A percentile compares a stretch with the other conserved stretches of the same genome.
Evolutionary conservation across 2,888 invertebrate genomes (phyloP).

Genomic region (Siphonodentalium dalli): DNA sequence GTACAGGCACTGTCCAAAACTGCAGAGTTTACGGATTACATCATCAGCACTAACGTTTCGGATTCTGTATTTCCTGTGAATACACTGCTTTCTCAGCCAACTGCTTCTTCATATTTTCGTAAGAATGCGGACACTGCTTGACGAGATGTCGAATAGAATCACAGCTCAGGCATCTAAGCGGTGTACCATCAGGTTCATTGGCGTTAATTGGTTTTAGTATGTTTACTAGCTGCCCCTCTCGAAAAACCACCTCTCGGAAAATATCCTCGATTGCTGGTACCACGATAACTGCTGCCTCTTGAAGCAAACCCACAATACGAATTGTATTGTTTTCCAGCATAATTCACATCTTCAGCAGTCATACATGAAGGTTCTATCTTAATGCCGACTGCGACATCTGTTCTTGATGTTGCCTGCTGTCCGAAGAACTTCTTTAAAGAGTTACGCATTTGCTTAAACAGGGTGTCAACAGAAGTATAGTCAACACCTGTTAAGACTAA

Average conservation of each 20-base stretch:
- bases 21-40: constrained; percentile 24
- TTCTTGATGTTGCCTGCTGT: too few relatives aligned
- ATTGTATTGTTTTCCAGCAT: constrained; percentile 10
- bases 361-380: constrained; percentile 14
- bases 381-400: too few relatives aligned
- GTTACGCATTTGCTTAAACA: too few relatives aligned
- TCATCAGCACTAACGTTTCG: constrained; percentile 12
- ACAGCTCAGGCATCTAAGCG: constrained; percentile 18
- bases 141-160: constrained; percentile 23
- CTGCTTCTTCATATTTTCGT: constrained; percentile 18
- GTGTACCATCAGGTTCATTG: constrained; percentile 19
- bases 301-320: not conserved
- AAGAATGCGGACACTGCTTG: constrained; percentile 22
- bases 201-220: constrained; percentile 14
- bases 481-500: constrained; percentile 24
- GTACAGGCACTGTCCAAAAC: constrained; percentile 28
- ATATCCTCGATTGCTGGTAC: not conserved
- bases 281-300: not conserved
- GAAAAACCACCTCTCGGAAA: too few relatives aligned
- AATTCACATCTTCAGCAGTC: constrained; percentile 19
- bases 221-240: too few relatives aligned
- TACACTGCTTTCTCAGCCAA: constrained; percentile 20
- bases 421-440: too few relatives aligned
- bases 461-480: constrained; percentile 12
- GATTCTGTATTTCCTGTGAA: constrained; percentile 21